phyloP scores from a whole-genome alignment of 2,113 vertebrate species.

The Porphyrio hochstetteri region DNA sequence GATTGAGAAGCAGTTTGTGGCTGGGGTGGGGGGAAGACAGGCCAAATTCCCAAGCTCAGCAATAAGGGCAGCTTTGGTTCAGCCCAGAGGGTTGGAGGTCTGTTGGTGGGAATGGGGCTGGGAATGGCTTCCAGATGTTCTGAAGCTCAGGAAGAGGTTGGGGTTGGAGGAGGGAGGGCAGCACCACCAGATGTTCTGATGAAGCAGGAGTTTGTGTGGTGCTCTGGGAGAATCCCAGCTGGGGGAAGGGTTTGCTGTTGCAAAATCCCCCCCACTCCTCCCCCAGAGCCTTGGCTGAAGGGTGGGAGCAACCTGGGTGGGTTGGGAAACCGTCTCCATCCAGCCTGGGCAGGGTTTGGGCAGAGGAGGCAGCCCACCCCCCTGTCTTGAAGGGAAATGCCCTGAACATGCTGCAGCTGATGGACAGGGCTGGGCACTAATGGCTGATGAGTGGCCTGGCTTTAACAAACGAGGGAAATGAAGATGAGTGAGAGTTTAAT shows the following conservation, averaged over 20 bases:
- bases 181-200: neutral
- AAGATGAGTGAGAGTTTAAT: constrained; percentile 66
- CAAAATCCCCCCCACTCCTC: neutral
- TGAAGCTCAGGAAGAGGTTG: neutral
- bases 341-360: neutral
- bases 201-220: neutral
- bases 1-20: neutral
- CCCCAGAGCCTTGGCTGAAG: neutral
- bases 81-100: neutral
- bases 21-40: neutral
- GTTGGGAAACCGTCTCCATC: neutral
- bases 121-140: constrained; percentile 43
- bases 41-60: neutral
- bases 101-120: neutral
- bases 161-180: neutral
- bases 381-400: neutral
- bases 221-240: neutral
- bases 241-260: neutral
- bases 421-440: constrained; percentile 1
- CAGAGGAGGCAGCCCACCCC: neutral
- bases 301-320: neutral
- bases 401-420: neutral
- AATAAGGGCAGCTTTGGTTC: neutral
- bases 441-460: constrained; percentile 54
- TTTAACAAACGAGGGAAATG: constrained; percentile 45